Evolutionary conservation across 2,888 invertebrate genomes (phyloP).

Genomic region (Embidobia sp.): DNA sequence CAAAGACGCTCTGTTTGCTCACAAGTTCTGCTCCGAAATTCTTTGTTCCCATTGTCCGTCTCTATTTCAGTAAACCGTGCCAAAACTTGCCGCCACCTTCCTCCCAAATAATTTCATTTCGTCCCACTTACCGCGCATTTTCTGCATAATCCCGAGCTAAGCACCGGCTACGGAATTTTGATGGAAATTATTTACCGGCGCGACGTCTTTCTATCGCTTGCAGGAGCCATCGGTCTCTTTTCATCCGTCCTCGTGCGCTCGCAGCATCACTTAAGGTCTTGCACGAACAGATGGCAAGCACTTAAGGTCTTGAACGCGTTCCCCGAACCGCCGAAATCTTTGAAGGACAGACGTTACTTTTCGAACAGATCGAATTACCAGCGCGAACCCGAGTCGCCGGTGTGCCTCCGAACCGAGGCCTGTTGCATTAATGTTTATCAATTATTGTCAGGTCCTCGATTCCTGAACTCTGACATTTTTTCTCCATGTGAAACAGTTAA

Average conservation of each 20-base stretch:
- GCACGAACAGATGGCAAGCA: conserved; percentile 72
- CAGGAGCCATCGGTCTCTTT: conserved; percentile 14
- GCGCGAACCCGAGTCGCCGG: conserved; percentile 28
- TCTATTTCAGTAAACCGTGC: conserved; percentile 25
- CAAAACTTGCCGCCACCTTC: conserved; percentile 25
- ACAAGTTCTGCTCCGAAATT: too few relatives aligned
- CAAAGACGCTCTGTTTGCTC: too few relatives aligned
- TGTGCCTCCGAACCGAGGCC: conserved; percentile 34
- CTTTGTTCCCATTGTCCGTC: conserved; percentile 32
- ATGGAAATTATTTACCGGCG: neutral
- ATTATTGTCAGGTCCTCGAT: conserved; percentile 40
- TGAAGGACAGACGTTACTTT: conserved; percentile 38
- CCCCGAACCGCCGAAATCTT: conserved; percentile 48
- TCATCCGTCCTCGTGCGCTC: conserved; percentile 25
- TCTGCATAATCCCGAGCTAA: neutral
- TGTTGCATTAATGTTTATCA: conserved; percentile 53
- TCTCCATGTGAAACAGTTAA: conserved; percentile 40
- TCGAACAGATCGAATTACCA: conserved; percentile 63
- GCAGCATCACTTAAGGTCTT: conserved; percentile 51
- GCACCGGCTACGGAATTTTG: neutral
- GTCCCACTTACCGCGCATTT: conserved; percentile 1
- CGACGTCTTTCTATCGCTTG: neutral
- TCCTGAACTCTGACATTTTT: conserved; percentile 58
- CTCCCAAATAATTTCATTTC: conserved; percentile 7
- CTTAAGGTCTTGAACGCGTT: conserved; percentile 68